Conservation (phyloP, 2,113 vertebrate species). For the Cyprinodon brontotheroides region DNA sequence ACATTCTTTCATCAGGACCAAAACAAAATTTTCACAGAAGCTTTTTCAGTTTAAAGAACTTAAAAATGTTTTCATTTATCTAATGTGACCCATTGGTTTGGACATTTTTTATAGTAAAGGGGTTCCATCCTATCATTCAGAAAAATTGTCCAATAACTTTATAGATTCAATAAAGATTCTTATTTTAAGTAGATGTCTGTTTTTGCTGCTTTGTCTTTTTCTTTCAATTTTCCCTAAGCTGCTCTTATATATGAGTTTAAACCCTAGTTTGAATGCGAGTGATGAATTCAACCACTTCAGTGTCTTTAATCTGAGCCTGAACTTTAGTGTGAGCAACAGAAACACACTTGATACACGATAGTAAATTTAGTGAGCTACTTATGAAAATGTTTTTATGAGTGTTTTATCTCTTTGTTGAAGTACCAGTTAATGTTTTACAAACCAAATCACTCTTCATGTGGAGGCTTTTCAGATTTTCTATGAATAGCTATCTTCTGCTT, state of each 20-base stretch:
- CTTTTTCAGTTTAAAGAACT: not conserved
- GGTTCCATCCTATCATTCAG: not conserved
- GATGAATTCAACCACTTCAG: not conserved
- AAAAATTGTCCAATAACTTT: not conserved
- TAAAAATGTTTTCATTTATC: not conserved
- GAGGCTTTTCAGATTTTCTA: not conserved
- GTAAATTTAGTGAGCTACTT: conserved; percentile 20
- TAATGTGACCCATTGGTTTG: not conserved
- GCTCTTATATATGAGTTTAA: not conserved
- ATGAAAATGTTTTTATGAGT: not conserved
- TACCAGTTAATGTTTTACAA: not conserved
- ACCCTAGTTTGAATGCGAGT: not conserved
- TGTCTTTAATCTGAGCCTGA: not conserved
- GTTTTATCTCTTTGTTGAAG: not conserved
- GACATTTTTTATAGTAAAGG: not conserved
- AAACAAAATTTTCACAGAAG: not conserved
- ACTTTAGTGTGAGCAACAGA: not conserved
- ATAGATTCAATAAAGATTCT: not conserved
- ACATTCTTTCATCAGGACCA: not conserved
- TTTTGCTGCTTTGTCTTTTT: not conserved
- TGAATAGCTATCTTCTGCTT: not conserved
- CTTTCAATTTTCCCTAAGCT: not conserved
- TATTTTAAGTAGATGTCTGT: not conserved
- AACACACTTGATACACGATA: not conserved
- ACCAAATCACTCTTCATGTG: not conserved